Conservation (phyloP, 2,113 vertebrate genomes). For the Rhinoptilus africanus region DNA sequence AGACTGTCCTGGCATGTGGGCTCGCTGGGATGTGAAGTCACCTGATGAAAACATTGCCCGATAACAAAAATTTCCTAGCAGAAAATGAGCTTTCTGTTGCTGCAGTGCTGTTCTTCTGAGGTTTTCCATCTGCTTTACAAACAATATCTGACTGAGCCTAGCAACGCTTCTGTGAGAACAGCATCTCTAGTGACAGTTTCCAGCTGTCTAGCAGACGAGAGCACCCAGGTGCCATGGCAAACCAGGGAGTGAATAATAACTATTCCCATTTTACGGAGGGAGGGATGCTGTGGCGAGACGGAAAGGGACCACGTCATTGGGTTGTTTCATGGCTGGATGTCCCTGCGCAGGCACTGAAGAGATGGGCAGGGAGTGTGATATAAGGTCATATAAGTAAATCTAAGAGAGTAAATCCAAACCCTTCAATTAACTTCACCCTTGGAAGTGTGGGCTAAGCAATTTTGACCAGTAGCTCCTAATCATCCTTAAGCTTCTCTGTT, state of each 20-base stretch:
- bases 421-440: background rate
- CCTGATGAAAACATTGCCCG: background rate
- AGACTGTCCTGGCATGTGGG: background rate
- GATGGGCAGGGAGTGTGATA: background rate
- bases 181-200: slow-evolving; percentile 42
- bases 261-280: background rate
- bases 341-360: background rate
- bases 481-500: background rate
- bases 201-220: slow-evolving; percentile 38
- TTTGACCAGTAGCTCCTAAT: background rate
- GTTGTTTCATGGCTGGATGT: background rate
- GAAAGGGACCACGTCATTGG: background rate
- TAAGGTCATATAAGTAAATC: background rate
- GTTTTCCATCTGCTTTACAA: slow-evolving; percentile 35
- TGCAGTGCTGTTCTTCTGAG: slow-evolving; percentile 16
- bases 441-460: background rate
- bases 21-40: background rate
- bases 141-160: slow-evolving; percentile 23
- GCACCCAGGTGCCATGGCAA: slow-evolving; percentile 21
- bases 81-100: slow-evolving; percentile 22
- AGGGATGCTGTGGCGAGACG: background rate
- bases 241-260: background rate
- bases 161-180: background rate
- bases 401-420: background rate
- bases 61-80: background rate